phyloP scores from a whole-genome alignment of 2,113 vertebrate species.

The Gymnobelideus leadbeateri region DNA sequence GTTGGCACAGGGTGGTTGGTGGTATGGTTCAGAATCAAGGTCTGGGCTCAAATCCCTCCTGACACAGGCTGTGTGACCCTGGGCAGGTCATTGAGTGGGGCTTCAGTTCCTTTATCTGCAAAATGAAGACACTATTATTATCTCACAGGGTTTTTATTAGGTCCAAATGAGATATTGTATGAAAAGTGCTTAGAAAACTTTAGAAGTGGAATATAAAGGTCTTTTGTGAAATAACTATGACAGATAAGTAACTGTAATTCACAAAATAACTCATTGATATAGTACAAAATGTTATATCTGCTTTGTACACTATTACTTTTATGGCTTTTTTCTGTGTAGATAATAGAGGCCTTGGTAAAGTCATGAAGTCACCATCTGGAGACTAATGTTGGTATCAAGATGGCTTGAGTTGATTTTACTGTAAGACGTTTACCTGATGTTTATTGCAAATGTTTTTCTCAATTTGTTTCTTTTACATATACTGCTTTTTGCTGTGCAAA shows the following conservation, averaged over 20 bases:
- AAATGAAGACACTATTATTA: background rate
- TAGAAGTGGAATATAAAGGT: background rate
- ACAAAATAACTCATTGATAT: background rate
- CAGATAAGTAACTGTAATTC: background rate
- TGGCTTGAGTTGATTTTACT: constrained; percentile 77
- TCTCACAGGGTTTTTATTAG: background rate
- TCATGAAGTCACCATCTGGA: constrained; percentile 75
- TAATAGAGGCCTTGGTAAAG: constrained; percentile 49
- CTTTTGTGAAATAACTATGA: background rate
- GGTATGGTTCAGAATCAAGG: background rate
- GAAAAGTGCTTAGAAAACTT: background rate
- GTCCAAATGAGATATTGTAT: background rate
- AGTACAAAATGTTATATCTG: background rate
- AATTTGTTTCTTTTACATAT: no score
- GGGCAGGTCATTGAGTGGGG: background rate
- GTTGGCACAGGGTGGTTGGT: background rate
- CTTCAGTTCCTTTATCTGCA: background rate
- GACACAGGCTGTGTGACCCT: background rate
- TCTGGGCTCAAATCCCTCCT: background rate
- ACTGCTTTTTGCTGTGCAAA: no score
- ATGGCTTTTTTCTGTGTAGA: constrained; percentile 57
- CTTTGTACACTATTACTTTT: constrained; percentile 44
- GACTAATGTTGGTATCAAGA: constrained; percentile 70
- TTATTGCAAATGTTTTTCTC: background rate
- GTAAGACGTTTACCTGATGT: background rate